Evolutionary conservation across 2,797 vertebrate genomes (phyloP).

Genomic region (Typhlichthys eigenmanni): DNA sequence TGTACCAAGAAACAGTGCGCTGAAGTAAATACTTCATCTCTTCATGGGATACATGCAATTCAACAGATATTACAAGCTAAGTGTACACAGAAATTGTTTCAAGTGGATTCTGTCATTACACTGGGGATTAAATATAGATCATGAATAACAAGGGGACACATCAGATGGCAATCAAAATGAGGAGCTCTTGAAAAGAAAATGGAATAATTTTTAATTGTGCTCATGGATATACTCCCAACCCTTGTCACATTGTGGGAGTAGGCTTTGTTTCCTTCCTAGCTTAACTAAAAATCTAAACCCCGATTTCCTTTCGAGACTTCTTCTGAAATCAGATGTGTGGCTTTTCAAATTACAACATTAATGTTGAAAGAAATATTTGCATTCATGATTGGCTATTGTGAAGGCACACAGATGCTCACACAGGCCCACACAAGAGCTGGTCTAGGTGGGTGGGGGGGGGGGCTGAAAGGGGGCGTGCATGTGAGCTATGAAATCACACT

Average conservation of each 20-base stretch:
- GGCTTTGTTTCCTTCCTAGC: too few relatives aligned
- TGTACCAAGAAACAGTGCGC: too few relatives aligned
- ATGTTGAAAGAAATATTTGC: neutral
- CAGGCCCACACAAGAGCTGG: too few relatives aligned
- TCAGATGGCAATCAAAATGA: constrained; percentile 26
- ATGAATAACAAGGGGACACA: constrained; percentile 10
- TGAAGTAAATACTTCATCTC: neutral
- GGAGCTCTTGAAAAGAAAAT: constrained; percentile 37
- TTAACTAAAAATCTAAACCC: constrained; percentile 24
- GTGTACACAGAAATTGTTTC: too few relatives aligned
- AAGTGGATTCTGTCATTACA: constrained; percentile 10
- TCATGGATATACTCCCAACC: neutral
- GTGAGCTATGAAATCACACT: too few relatives aligned
- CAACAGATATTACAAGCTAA: neutral
- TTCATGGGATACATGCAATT: neutral
- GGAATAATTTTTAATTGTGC: constrained; percentile 22
- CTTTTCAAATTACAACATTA: neutral
- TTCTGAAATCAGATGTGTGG: constrained; percentile 16
- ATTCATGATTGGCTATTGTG: neutral
- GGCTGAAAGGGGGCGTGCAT: too few relatives aligned
- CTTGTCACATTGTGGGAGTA: too few relatives aligned
- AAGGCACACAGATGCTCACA: too few relatives aligned
- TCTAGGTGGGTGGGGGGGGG: too few relatives aligned
- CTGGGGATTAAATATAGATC: constrained; percentile 16
- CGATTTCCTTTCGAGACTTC: constrained; percentile 13